These are phyloP conservation scores for Cydia amplana DNA, from an alignment of 1,140 invertebrate species.

Conservation along the genomic window DNA sequence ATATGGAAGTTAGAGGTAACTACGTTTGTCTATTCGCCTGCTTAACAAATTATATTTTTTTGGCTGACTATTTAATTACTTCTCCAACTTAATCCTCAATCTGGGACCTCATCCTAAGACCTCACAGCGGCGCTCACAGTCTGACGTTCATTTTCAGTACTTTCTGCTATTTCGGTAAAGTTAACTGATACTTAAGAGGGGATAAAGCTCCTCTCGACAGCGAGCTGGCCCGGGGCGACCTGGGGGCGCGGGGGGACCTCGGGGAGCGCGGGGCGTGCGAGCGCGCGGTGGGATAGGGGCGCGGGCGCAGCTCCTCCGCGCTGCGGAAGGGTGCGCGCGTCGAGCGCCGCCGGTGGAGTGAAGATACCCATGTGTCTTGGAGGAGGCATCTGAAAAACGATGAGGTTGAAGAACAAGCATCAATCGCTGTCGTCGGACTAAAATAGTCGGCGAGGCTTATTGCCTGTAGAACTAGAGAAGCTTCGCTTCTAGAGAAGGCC, in stretches of 20 bases:
- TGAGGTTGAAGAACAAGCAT: background rate
- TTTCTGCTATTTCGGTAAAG: background rate
- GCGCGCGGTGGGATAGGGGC: slow-evolving; percentile 51
- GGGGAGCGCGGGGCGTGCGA: slow-evolving; percentile 48
- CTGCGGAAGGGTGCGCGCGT: slow-evolving; percentile 60
- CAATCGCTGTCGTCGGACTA: background rate
- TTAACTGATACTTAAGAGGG: slow-evolving; percentile 54
- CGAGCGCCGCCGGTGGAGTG: slow-evolving; percentile 57
- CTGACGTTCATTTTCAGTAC: background rate
- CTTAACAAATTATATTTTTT: no score
- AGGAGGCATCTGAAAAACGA: slow-evolving; percentile 58
- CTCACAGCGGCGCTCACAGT: background rate
- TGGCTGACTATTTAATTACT: no score
- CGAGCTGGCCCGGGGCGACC: slow-evolving; percentile 56
- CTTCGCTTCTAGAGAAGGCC: no score
- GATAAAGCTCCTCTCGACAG: slow-evolving; percentile 54
- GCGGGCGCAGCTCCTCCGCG: slow-evolving; percentile 63
- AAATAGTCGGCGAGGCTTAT: no score
- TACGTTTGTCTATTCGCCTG: no score
- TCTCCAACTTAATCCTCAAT: background rate
- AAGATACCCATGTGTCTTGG: slow-evolving; percentile 65
- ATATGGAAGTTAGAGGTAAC: no score
- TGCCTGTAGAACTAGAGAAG: no score
- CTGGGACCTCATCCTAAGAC: no score
- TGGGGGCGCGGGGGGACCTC: slow-evolving; percentile 53